Conservation (phyloP, 1,140 invertebrate genomes). For the Tetraneura akinire region DNA sequence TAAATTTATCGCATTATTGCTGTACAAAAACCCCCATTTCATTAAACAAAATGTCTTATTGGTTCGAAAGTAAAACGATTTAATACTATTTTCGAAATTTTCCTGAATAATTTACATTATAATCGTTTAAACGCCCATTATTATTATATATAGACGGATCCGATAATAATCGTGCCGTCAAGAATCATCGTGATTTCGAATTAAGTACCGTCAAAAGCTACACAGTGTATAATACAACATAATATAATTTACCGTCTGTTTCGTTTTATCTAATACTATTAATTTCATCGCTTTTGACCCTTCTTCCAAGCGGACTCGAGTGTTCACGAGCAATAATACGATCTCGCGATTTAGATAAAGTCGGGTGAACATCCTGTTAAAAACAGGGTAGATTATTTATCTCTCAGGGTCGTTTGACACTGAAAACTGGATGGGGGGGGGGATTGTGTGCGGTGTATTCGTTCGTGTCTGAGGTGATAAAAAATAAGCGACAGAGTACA, state of each 20-base stretch:
- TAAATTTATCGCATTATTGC: background rate
- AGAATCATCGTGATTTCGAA: background rate
- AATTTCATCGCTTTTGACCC: background rate
- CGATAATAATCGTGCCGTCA: background rate
- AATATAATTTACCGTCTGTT: background rate
- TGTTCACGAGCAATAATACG: background rate
- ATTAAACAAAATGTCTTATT: background rate
- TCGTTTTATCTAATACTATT: background rate
- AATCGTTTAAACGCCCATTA: background rate
- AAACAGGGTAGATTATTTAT: constrained; percentile 50
- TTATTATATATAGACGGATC: background rate
- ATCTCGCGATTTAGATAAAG: constrained; percentile 48
- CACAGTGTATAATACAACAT: too few relatives aligned
- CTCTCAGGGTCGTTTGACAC: constrained; percentile 34
- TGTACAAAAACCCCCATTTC: background rate
- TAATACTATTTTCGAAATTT: background rate
- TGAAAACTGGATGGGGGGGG: background rate
- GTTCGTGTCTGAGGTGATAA: constrained; percentile 51
- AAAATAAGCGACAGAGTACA: background rate
- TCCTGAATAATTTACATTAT: background rate
- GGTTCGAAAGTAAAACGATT: background rate
- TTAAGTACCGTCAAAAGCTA: background rate
- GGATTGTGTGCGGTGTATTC: background rate
- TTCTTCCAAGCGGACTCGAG: background rate
- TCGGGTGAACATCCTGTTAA: constrained; percentile 9